Evolutionary conservation across 1,140 invertebrate species (phyloP).

Genomic region (Caenorhabditis tropicalis): DNA sequence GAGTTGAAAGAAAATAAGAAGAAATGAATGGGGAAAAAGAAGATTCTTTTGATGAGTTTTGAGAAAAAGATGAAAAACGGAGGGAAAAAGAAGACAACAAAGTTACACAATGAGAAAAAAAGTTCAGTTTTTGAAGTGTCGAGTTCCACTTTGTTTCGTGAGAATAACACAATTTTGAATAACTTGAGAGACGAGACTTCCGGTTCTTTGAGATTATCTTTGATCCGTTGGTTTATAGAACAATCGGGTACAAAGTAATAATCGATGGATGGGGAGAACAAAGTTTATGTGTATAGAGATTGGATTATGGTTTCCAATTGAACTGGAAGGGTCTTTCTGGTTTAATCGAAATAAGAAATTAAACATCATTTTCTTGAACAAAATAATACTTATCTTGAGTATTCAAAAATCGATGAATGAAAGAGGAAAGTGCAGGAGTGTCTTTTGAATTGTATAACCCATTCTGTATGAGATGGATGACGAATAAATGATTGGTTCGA

Average conservation of each 20-base stretch:
- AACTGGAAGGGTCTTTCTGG: too few species aligned
- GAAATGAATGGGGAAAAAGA: background rate
- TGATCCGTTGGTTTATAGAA: background rate
- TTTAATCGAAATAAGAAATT: too few species aligned
- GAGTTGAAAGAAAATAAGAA: background rate
- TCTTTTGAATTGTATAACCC: too few species aligned
- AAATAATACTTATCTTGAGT: too few species aligned
- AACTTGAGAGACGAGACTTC: background rate
- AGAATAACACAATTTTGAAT: background rate
- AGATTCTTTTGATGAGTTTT: constrained; percentile 5
- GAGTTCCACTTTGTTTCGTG: background rate
- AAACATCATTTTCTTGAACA: too few species aligned
- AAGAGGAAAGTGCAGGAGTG: too few species aligned
- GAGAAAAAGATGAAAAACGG: background rate
- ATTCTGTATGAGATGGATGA: too few species aligned
- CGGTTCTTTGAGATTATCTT: background rate
- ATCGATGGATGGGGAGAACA: background rate
- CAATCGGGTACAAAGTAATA: background rate
- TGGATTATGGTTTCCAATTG: too few species aligned
- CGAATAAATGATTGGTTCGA: background rate
- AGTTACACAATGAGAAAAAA: background rate
- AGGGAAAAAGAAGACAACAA: background rate
- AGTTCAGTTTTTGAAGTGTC: background rate
- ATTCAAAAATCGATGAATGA: too few species aligned
- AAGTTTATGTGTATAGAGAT: too few species aligned